Evolutionary conservation across 1,140 invertebrate genomes (phyloP).

Genomic region (Augochlora pura): DNA sequence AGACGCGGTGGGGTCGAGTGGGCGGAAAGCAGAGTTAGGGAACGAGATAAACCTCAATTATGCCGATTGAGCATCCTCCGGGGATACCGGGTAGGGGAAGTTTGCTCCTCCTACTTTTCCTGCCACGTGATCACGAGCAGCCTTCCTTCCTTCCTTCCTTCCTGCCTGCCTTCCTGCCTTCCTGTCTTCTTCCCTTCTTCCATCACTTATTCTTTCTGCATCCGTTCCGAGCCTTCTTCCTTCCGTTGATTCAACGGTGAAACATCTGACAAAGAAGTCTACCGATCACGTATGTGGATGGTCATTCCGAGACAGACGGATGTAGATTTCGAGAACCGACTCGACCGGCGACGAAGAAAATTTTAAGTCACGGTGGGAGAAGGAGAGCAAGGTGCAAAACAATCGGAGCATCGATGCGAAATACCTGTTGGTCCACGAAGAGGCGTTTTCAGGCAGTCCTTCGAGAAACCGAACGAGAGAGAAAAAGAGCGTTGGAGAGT

Average conservation of each 20-base stretch:
- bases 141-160: constrained; percentile 60
- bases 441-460: constrained; percentile 42
- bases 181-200: constrained; percentile 15
- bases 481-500: not conserved
- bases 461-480: not conserved
- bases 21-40: constrained; percentile 64
- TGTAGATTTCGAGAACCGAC: not conserved
- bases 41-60: constrained; percentile 76
- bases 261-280: not conserved
- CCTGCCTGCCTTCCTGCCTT: constrained; percentile 2
- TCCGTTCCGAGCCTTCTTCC: too few relatives aligned
- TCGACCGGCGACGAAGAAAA: not conserved
- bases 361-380: not conserved
- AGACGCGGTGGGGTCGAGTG: constrained; percentile 53
- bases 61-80: constrained; percentile 70
- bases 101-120: constrained; percentile 75
- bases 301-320: too few relatives aligned
- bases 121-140: constrained; percentile 72
- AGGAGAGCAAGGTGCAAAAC: constrained; percentile 30
- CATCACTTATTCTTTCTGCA: not conserved
- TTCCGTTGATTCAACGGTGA: not conserved
- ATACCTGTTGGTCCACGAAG: constrained; percentile 45
- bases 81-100: constrained; percentile 71
- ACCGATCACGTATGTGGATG: not conserved
- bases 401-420: constrained; percentile 15